A percentile compares a stretch with the other conserved stretches of the same genome.
Conservation (phyloP, 2,888 invertebrate genomes). For the Alviniconcha strummeri region DNA sequence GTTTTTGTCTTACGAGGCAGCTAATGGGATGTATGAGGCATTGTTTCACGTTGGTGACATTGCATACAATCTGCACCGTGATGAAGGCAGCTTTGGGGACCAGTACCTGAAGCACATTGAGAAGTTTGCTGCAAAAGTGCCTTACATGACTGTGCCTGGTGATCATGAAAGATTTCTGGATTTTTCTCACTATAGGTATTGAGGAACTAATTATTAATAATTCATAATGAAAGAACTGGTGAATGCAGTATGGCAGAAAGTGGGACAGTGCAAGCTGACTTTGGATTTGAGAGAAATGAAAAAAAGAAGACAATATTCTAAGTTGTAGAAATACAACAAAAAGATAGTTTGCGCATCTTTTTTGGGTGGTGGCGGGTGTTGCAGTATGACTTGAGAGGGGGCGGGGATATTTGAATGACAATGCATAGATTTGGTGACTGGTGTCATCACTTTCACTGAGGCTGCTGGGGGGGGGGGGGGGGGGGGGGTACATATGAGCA, state of each 20-base stretch:
- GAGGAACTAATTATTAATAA: neutral
- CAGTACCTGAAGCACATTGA: conserved; percentile 62
- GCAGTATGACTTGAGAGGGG: no score
- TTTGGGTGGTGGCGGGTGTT: no score
- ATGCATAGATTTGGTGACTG: no score
- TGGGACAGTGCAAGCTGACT: neutral
- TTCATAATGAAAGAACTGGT: no score
- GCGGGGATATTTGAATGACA: no score
- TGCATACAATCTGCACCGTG: conserved; percentile 65
- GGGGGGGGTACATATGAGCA: no score
- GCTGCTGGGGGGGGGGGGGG: no score
- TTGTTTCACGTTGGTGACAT: conserved; percentile 69
- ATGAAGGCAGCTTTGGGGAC: conserved; percentile 65
- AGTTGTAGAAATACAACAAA: neutral
- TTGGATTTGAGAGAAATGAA: neutral
- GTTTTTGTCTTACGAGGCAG: conserved; percentile 58
- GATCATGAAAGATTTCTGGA: conserved; percentile 59
- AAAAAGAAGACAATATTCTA: neutral
- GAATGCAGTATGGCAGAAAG: neutral
- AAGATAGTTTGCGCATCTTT: no score
- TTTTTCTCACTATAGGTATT: conserved; percentile 57
- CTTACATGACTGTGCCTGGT: conserved; percentile 69
- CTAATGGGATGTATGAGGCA: conserved; percentile 55
- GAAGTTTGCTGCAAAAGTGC: conserved; percentile 63
- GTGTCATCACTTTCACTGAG: no score